Evolutionary conservation across 2,888 invertebrate genomes (phyloP), one percentile per base, ranked within the genome.

Genomic region (Scrobipalpa atriplicella): DNA sequence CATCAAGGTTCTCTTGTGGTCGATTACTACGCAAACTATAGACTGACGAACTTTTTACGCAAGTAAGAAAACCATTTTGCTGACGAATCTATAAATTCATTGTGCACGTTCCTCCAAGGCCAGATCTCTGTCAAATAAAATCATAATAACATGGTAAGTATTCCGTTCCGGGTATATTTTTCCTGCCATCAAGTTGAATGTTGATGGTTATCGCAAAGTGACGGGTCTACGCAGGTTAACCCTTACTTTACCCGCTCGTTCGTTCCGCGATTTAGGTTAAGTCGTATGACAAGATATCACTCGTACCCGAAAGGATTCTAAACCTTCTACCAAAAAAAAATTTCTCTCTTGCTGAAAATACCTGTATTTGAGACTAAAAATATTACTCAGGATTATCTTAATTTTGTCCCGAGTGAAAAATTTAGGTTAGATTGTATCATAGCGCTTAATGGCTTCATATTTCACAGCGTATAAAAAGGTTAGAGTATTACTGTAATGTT

Each of bases 331-430:
- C 47, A 47, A 47, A 47, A 47, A 47, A 47, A 47, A n/a, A n/a
- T 47, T 47, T 47, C 16, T 8, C 8, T 16, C 10, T n/a, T 47
- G 47, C 47, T 47, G 47, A 47, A 16, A 47, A 47, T 16, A 47
- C 47, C 47, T n/a, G 47, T n/a, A n/a, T n/a, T n/a, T 47, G n/a
- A 47, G 47, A 47, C 47, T 47, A n/a, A 47, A n/a, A 47, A 47
- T 47, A 47, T 47, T n/a, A 47, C n/a, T 7, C 47, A 47, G 47
- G 47, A 47, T 47, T 47, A 47, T 47, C 47, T 47, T n/a, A 47
- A 47, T 16, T n/a, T n/a, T n/a, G 47, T 47, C 47, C 47, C 5
- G 16, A 5, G 47, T n/a, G 47, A n/a, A 47, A n/a, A 47, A 47
- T 47, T 29, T 29, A 29, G 29, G 29, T 29, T 29, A 29, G 29